phyloP scores from a whole-genome alignment of 2,113 vertebrate species.

The Taurulus bubalis region DNA sequence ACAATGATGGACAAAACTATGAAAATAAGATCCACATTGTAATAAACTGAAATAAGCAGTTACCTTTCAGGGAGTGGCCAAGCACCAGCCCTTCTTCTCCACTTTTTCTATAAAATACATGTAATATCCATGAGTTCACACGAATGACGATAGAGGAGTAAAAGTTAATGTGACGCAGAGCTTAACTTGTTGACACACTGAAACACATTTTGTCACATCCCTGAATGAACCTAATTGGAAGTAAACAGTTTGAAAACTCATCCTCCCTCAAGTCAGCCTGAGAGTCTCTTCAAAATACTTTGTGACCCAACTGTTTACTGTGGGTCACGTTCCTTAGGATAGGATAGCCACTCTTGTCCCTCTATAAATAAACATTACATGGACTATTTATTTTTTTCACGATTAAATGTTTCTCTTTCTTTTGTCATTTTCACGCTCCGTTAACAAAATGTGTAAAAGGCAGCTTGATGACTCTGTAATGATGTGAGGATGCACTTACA shows the following conservation, averaged over 20 bases:
- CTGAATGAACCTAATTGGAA: not conserved
- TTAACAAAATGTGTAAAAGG: constrained; percentile 82
- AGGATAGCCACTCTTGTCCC: not conserved
- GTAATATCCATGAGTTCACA: not conserved
- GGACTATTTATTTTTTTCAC: constrained; percentile 3
- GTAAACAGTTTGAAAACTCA: constrained; percentile 18
- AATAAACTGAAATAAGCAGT: not conserved
- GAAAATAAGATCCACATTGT: not conserved
- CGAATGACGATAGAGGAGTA: not conserved
- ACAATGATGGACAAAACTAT: not conserved
- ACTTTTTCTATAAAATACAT: not conserved
- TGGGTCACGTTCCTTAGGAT: constrained; percentile 6
- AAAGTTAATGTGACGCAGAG: not conserved
- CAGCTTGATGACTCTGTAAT: constrained; percentile 83
- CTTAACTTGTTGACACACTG: not conserved
- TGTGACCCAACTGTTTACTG: not conserved
- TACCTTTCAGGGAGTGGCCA: not conserved
- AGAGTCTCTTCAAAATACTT: not conserved
- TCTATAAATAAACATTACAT: constrained; percentile 34
- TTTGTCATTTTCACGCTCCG: constrained; percentile 82
- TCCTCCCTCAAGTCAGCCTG: not conserved
- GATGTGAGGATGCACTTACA: constrained; percentile 77
- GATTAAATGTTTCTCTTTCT: constrained; percentile 69
- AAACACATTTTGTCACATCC: not conserved
- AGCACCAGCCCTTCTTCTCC: not conserved